Base-by-base conservation (phyloP, 2,888 invertebrate genomes). In the Rhabditoides inermis region DNA sequence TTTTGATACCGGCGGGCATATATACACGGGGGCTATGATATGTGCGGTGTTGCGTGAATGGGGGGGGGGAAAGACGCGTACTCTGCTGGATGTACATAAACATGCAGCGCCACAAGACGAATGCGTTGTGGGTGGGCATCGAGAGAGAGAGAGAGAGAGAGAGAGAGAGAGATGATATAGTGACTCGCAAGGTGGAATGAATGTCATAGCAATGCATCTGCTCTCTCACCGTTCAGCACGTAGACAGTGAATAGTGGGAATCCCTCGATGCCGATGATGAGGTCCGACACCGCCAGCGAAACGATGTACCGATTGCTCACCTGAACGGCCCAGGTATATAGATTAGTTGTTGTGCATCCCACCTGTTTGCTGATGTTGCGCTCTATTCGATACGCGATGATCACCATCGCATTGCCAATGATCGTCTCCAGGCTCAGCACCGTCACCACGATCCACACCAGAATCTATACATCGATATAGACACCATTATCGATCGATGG, bases 181-280 rank as follows among this genome's bases (percentile, higher is more conserved):
- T n/a, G n/a, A n/a, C n/a, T n/a, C n/a, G n/a, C n/a, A n/a, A n/a
- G n/a, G n/a, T n/a, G n/a, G n/a, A n/a, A n/a, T n/a, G n/a, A 41
- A 28, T 37, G 26, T 15, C 28, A 12, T 36, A 52, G 7, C 18
- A 25, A 39, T 20, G 28, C 3, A 22, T 23, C 12, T 40, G 23
- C 35, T 28, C 12, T 20, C 61, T 32, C 27, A 72, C 72, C 75
- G 45, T 73, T 71, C 23, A 74, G 55, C 4, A 76, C 71, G 53
- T 76, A 75, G 20, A 73, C 67, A 2, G 75, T 75, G 55, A 75
- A 72, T 25, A 75, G 56, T 15, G 75, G 75, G 51, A 76, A 73
- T 23, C 75, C 75, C 54, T 76, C 74, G 25, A 75, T 63, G 18
- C 75, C 75, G 51, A 75, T 75, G 36, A 75, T 72, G 46, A 75